phyloP scores from a whole-genome alignment of 2,113 vertebrate genomes.

The Petrocephalus zakoni region DNA sequence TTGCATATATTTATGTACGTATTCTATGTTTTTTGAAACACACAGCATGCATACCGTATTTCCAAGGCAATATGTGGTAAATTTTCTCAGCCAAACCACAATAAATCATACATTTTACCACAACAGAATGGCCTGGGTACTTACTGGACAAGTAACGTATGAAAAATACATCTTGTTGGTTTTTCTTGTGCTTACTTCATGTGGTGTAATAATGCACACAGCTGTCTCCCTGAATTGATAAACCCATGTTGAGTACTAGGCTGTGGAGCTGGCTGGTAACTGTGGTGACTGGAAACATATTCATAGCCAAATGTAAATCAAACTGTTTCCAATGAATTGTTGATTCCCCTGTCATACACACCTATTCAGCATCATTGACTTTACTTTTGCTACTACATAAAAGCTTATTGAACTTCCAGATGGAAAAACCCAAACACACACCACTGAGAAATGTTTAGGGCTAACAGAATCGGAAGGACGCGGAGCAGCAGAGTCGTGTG shows the following conservation, averaged over 20 bases:
- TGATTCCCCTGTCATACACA: not conserved
- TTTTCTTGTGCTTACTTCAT: not conserved
- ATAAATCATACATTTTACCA: not conserved
- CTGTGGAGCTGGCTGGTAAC: not conserved
- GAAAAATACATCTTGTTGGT: not conserved
- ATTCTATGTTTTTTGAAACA: conserved; percentile 4
- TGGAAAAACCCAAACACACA: not conserved
- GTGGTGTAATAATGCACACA: not conserved
- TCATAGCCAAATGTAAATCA: not conserved
- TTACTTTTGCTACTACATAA: not conserved
- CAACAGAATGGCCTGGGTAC: not conserved
- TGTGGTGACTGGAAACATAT: not conserved
- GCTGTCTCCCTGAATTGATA: not conserved
- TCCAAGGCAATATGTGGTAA: not conserved
- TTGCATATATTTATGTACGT: not conserved
- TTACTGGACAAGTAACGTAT: not conserved
- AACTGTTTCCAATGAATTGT: not conserved
- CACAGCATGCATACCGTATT: not conserved
- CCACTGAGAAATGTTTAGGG: not conserved
- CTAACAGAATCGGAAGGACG: not conserved
- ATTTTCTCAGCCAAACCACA: not conserved
- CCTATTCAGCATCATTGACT: not conserved
- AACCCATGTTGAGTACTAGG: not conserved
- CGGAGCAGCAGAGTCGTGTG: not conserved
- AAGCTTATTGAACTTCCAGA: not conserved